Base-by-base conservation (phyloP, 2,888 invertebrate genomes). In the Molanna angustata region DNA sequence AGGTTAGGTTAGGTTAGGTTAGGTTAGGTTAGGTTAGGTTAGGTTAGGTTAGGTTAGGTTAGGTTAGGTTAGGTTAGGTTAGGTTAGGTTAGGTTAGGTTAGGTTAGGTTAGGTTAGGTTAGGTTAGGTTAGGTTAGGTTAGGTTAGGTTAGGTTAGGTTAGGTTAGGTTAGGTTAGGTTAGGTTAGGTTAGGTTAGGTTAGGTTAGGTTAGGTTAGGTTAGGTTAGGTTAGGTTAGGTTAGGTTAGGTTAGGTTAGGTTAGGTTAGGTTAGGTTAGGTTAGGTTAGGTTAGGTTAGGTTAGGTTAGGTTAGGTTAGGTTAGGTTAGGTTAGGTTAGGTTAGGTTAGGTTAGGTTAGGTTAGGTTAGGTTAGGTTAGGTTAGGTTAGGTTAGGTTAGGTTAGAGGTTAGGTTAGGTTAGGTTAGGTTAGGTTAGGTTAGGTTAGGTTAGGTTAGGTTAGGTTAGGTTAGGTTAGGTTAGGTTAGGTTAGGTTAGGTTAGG, bases 231-330 rank as follows among this genome's bases (percentile, higher is more conserved):
- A 50, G 56, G 53, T 57, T 57, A 57, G 52, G 52, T 54, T 57
- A 47, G 56, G 56, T 53, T 53, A 53, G 56, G 56, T 57, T 57
- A 50, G 56, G 56, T 53, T 57, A 53, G 57, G 50, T 54, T 55
- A 44, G 58, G 54, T 54, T 54, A 54, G 57, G 52, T 53, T 57
- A 53, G 49, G 58, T 54, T 57, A 54, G 54, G 54, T 58, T 58
- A 53, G 55, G 53, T 58, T 51, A 88, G 0, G 88, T 88, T 40
- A 88, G 69, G 11, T 88, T 89, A 17, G 85, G 85, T 51, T 85
- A 69, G 2, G 55, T 32, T 50, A 44, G 32, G 56, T 35, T 46
- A 40, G 57, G 50, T 52, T 53, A 53, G 55, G 57, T 57, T 55
- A 55, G 57, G 57, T 56, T 56, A 52, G 52, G 56, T 52, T 57